phyloP scores from a whole-genome alignment of 1,140 invertebrate genomes.

The Vollenhovia emeryi region DNA sequence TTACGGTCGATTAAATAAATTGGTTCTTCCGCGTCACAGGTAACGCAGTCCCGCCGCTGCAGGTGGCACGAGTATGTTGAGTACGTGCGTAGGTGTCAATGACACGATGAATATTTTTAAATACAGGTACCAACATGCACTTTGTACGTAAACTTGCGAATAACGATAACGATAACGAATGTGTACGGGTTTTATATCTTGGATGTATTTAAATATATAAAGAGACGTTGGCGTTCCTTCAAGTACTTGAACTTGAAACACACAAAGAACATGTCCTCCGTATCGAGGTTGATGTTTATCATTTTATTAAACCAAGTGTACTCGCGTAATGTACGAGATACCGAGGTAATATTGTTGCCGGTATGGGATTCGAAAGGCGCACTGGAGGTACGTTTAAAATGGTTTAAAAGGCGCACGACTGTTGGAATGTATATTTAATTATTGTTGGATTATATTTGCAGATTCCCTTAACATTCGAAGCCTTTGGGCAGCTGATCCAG shows the following conservation, averaged over 20 bases:
- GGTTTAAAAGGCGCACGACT: not conserved
- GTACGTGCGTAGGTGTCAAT: slow-evolving; percentile 57
- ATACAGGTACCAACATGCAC: slow-evolving; percentile 35
- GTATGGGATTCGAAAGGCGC: slow-evolving; percentile 62
- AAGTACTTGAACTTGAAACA: slow-evolving; percentile 69
- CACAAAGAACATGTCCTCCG: slow-evolving; percentile 65
- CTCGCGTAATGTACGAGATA: slow-evolving; percentile 20
- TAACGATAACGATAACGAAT: slow-evolving; percentile 62
- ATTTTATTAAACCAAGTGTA: slow-evolving; percentile 38
- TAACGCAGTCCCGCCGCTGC: not conserved
- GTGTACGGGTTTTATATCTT: slow-evolving; percentile 60
- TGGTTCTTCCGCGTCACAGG: not conserved
- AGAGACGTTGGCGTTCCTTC: slow-evolving; percentile 61
- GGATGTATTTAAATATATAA: slow-evolving; percentile 66
- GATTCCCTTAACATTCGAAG: slow-evolving; percentile 79
- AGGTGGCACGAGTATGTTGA: not conserved
- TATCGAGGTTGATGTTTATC: slow-evolving; percentile 54
- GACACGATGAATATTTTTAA: slow-evolving; percentile 60
- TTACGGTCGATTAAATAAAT: slow-evolving; percentile 18
- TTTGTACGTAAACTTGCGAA: slow-evolving; percentile 54
- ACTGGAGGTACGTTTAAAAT: slow-evolving; percentile 56
- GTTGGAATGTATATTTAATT: not conserved
- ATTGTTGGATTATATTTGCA: slow-evolving; percentile 63
- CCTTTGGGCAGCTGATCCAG: slow-evolving; percentile 79
- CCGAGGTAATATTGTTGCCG: slow-evolving; percentile 71